Conservation (phyloP, 2,113 vertebrate species). For the Narcine bancroftii region DNA sequence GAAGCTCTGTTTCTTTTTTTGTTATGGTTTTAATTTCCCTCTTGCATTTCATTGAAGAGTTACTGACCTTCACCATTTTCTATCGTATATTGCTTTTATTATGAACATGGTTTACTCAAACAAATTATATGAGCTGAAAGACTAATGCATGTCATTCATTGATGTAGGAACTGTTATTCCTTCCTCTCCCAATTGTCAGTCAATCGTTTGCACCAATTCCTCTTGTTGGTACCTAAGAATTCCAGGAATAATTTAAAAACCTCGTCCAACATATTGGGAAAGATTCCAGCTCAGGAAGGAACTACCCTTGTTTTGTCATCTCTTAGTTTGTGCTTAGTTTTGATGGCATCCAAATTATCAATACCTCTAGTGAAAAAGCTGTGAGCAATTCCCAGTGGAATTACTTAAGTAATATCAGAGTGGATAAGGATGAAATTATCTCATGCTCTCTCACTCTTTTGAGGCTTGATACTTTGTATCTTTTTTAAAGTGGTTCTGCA, state of each 20-base stretch:
- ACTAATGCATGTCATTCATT: neutral
- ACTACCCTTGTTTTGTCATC: neutral
- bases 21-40: neutral
- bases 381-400: neutral
- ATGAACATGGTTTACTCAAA: neutral
- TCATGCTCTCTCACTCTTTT: neutral
- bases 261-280: neutral
- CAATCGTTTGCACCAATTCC: neutral
- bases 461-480: neutral
- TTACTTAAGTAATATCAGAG: neutral
- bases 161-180: neutral
- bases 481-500: neutral
- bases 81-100: neutral
- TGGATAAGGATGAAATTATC: neutral
- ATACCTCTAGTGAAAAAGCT: neutral
- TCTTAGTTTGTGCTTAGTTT: neutral
- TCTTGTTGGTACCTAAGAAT: neutral
- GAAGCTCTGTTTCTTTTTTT: neutral
- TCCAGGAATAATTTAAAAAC: neutral
- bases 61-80: neutral
- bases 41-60: neutral
- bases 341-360: neutral
- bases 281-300: neutral
- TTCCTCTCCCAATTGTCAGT: neutral
- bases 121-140: neutral